These are phyloP conservation scores for Ibycter americanus DNA, from an alignment of 2,797 vertebrate species.

Conservation along the genomic window DNA sequence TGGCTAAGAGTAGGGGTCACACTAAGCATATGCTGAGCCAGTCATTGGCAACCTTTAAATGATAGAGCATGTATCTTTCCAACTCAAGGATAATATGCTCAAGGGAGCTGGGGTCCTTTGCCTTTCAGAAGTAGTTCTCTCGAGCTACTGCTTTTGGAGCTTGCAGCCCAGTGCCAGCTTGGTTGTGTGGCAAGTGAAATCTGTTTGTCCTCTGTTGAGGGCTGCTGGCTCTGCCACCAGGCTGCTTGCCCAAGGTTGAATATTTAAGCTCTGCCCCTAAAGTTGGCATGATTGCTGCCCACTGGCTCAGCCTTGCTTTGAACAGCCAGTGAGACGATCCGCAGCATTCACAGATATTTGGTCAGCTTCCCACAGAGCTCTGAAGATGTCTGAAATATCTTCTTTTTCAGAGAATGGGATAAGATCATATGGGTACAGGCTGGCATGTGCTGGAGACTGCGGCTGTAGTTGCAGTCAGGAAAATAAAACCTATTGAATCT, in stretches of 20 bases:
- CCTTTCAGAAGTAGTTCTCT: neutral
- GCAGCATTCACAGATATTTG: neutral
- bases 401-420: neutral
- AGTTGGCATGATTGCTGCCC: neutral
- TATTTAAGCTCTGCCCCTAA: neutral
- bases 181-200: neutral
- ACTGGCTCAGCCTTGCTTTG: accelerated
- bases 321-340: neutral
- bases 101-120: neutral
- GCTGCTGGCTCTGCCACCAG: neutral
- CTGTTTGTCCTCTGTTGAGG: neutral
- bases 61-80: accelerated
- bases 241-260: neutral
- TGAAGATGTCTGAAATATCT: neutral
- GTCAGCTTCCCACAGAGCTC: neutral
- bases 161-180: neutral
- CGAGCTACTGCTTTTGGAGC: neutral
- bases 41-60: neutral
- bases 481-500: neutral
- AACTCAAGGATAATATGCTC: neutral
- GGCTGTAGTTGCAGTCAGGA: neutral
- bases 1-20: neutral
- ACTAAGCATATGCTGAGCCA: neutral
- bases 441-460: accelerated
- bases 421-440: neutral